Conservation (phyloP, 2,888 invertebrate species). For the Esperia sulphurella region DNA sequence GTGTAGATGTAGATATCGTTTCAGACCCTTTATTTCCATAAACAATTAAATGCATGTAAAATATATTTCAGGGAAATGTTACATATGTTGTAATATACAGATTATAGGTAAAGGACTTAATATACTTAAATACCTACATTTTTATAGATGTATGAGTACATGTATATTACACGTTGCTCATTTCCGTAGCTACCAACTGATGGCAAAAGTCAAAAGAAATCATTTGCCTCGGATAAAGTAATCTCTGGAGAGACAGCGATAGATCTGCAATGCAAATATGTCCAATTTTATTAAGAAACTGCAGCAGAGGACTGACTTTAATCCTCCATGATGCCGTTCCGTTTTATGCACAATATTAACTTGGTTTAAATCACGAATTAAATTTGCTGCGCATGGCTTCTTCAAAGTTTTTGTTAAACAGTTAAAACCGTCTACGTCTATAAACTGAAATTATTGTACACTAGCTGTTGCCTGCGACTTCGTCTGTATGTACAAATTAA, state of each 20-base stretch:
- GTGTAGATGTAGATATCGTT: no score
- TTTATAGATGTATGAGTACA: no score
- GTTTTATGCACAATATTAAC: slow-evolving; percentile 32
- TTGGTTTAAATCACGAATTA: slow-evolving; percentile 1
- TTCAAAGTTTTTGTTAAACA: not conserved
- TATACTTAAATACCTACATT: no score
- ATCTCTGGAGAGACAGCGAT: slow-evolving; percentile 38
- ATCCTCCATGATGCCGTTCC: slow-evolving; percentile 46
- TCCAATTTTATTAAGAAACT: slow-evolving; percentile 64
- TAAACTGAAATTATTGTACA: no score
- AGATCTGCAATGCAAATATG: slow-evolving; percentile 67
- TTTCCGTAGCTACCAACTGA: slow-evolving; percentile 32
- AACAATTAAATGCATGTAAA: no score
- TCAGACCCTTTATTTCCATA: no score
- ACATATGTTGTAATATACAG: no score
- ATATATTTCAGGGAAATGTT: no score
- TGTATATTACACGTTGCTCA: slow-evolving; percentile 12
- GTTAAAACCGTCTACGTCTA: not conserved
- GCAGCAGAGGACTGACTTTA: slow-evolving; percentile 54
- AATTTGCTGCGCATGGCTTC: not conserved
- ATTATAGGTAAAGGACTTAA: no score
- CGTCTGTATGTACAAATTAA: no score
- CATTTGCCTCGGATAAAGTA: slow-evolving; percentile 42
- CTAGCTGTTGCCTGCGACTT: no score
- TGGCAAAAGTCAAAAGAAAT: slow-evolving; percentile 45